Evolutionary conservation across 2,113 vertebrate species (phyloP).

Genomic region (Odocoileus virginianus): DNA sequence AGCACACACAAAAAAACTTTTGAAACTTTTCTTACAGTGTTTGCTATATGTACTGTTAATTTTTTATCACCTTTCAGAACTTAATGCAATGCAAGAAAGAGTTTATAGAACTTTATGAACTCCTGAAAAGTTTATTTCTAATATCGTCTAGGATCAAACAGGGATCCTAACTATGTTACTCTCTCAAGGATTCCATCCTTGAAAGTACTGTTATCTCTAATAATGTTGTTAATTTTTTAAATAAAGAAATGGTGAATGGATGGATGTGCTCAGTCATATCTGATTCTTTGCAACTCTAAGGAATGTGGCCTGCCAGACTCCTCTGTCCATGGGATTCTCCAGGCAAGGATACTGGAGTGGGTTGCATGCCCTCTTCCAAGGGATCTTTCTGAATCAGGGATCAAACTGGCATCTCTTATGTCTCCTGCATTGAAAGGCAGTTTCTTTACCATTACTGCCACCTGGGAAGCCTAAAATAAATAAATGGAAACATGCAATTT

Average conservation of each 20-base stretch:
- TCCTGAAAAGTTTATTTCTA: neutral
- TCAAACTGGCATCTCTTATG: neutral
- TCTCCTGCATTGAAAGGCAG: neutral
- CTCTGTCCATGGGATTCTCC: neutral
- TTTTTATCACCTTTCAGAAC: neutral
- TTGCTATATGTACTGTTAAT: neutral
- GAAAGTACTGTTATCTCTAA: neutral
- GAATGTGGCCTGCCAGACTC: neutral
- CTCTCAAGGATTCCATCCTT: neutral
- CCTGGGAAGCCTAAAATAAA: neutral
- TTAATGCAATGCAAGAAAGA: neutral
- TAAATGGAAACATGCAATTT: neutral
- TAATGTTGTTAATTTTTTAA: neutral
- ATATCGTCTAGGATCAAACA: neutral
- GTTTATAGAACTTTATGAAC: neutral
- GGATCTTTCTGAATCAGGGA: neutral
- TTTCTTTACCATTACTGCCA: neutral
- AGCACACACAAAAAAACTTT: neutral
- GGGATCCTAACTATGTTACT: neutral
- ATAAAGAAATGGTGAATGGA: neutral
- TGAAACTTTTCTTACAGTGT: neutral
- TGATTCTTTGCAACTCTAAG: neutral
- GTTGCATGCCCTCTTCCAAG: neutral
- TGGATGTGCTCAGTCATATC: neutral
- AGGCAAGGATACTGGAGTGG: neutral